Base-by-base conservation (phyloP, 1,140 invertebrate species). In the Papilio dardanus region DNA sequence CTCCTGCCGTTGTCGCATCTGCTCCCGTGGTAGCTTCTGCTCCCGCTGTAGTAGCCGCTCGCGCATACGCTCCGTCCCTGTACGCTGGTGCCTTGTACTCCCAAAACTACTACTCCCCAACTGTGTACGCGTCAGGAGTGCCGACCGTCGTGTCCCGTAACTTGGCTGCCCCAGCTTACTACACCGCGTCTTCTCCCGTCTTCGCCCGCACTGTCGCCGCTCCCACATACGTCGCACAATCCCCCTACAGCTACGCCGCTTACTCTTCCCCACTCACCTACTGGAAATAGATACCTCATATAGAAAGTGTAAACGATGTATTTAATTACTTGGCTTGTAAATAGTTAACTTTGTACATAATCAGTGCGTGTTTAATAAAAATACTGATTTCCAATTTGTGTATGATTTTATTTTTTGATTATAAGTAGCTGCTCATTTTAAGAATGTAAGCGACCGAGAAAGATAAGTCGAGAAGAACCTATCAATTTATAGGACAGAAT, bases 1-100 rank as follows among this genome's bases (percentile, higher is more conserved):
- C 81, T 33, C 66, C 79, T 12, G 58, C 79, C 2, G 78, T 79
- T 0, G 78, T 81, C 66, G 75, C 78, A 19, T 46, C 76, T 5
- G 67, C 79, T 28, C 73, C 79, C n/a, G 37, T 69, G 6, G 76
- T 77, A n/a, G 78, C 74, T 30, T 74, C 79, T 19, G 74, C 76
- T 3, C 79, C 79, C 40, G 76, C 81, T 4, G 66, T 82, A 1
- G 50, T 78, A 10, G 76, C 79, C 12, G 66, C 75, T 50, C 69
- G 67, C 19, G 46, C 71, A 7, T 65, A 42, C 62, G 71, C 80
- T 67, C 74, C 65, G 5, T 74, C 79, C 21, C 62, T 75, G 24
- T 76, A 75, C 42, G 54, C 33, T 16, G 71, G 42, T 54, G 42
- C 71, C 28, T 33, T 73, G 71, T 73, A 73, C 71, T 46, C 71